Base-by-base conservation (phyloP, 2,797 vertebrate species). In the Darevskia mixta region DNA sequence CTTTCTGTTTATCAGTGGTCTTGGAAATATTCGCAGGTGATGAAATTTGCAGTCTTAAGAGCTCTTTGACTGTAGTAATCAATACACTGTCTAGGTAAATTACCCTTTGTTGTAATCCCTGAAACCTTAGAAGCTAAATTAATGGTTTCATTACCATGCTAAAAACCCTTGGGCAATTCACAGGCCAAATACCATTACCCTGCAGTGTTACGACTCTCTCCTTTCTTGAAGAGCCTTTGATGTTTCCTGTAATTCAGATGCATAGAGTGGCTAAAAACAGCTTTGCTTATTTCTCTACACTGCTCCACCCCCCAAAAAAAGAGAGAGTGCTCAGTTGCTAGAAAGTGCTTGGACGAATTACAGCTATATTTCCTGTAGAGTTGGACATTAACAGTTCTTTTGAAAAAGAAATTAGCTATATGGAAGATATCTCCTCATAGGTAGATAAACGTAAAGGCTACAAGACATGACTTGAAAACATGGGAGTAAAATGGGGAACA, bases 111-210 rank as follows among this genome's bases (percentile, higher is more conserved):
- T 87, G 86, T 87, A 87, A 87, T 81, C 86, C 86, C 78, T 73
- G 69, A 38, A 87, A 85, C 78, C 29, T 85, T 84, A 88, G n/a
- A 73, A 80, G 69, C 87, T 80, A 88, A 88, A 88, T 88, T 88
- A 88, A 88, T 88, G 87, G 87, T 85, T 88, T 85, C 87, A 85
- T 88, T 88, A 88, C 69, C 55, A 85, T 88, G 67, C 77, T 85
- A 66, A 73, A 49, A 61, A 71, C 67, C 87, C 82, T 73, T 72
- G 77, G 87, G 49, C 49, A 85, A 82, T 87, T 72, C 38, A 35
- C 38, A 87, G 86, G 79, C 79, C 86, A 82, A 76, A 87, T 45
- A 82, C 72, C 69, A 88, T 85, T 88, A 88, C 87, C 67, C 55
- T 88, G n/a, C 41, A 20, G 55, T 80, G 41, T 49, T 80, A 73